phyloP scores from a whole-genome alignment of 2,888 invertebrate genomes.

The Bedellia somnulentella region DNA sequence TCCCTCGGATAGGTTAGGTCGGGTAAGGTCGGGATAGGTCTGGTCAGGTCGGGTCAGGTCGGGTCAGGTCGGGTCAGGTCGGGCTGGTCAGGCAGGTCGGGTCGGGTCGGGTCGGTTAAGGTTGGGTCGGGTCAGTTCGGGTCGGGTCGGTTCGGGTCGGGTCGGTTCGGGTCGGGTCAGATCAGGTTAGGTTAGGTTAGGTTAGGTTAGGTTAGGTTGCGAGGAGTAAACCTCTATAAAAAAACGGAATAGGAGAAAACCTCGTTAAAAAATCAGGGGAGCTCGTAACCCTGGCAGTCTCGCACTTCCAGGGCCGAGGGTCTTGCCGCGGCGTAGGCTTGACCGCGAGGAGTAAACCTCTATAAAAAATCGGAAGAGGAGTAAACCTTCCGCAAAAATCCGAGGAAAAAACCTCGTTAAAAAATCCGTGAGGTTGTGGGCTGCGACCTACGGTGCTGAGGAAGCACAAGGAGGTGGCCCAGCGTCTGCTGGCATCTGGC shows the following conservation, averaged over 20 bases:
- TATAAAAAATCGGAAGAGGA: too few relatives aligned
- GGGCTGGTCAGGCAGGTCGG: constrained; percentile 7
- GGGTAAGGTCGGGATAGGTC: constrained; percentile 10
- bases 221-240: constrained; percentile 2
- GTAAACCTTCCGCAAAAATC: too few relatives aligned
- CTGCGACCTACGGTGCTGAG: background rate
- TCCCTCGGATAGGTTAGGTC: too few relatives aligned
- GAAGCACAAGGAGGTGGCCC: too few relatives aligned
- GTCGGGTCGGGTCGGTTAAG: constrained; percentile 11
- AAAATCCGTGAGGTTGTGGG: background rate
- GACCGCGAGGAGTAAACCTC: too few relatives aligned
- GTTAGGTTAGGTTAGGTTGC: constrained; percentile 4
- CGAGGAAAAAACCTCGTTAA: too few relatives aligned
- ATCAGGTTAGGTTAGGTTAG: constrained; percentile 4
- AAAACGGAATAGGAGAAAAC: constrained; percentile 3
- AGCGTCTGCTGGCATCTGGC: too few relatives aligned
- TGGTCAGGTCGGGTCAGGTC: constrained; percentile 8
- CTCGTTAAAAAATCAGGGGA: too few relatives aligned
- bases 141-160: constrained; percentile 4
- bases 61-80: constrained; percentile 8
- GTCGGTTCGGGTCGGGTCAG: constrained; percentile 3
- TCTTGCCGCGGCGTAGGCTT: too few relatives aligned
- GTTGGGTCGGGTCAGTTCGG: constrained; percentile 10
- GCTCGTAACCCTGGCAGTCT: too few relatives aligned
- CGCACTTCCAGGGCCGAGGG: too few relatives aligned